phyloP scores from a whole-genome alignment of 92 coral and sea anemone genomes.

The Porites lobata region DNA sequence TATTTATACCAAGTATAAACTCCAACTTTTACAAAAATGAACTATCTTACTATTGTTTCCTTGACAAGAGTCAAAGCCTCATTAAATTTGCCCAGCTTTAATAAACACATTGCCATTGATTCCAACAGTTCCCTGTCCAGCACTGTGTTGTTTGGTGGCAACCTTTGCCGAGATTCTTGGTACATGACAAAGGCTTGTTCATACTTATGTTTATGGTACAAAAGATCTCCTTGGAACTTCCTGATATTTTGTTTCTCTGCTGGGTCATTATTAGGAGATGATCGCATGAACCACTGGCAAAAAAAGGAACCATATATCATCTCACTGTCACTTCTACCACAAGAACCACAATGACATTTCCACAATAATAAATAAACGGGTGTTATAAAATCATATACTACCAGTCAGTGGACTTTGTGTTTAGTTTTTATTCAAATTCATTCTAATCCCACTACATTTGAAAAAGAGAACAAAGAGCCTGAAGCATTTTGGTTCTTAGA shows the following conservation, averaged over 20 bases:
- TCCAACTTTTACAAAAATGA: no score
- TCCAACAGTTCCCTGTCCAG: slow-evolving; percentile 80
- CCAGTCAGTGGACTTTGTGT: no score
- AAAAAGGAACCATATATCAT: neutral
- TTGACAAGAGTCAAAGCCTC: slow-evolving; percentile 53
- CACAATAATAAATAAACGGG: no score
- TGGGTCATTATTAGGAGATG: slow-evolving; percentile 22
- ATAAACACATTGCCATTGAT: slow-evolving; percentile 72
- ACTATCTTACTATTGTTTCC: slow-evolving; percentile 31
- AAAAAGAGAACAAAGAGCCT: no score
- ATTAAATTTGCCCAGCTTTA: slow-evolving; percentile 65
- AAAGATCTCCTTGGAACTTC: slow-evolving; percentile 81
- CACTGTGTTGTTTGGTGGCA: slow-evolving; percentile 45
- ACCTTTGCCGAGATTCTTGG: slow-evolving; percentile 28
- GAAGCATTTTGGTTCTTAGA: no score
- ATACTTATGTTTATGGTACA: slow-evolving; percentile 50
- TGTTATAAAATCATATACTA: no score
- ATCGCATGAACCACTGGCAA: slow-evolving; percentile 69
- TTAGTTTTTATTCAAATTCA: no score
- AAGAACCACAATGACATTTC: no score
- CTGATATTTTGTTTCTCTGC: slow-evolving; percentile 58
- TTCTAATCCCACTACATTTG: no score
- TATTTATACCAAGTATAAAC: no score
- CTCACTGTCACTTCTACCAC: no score
- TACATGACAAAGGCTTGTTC: slow-evolving; percentile 57